Evolutionary conservation across 2,888 invertebrate species (phyloP).

Genomic region (Zonitis immaculata): DNA sequence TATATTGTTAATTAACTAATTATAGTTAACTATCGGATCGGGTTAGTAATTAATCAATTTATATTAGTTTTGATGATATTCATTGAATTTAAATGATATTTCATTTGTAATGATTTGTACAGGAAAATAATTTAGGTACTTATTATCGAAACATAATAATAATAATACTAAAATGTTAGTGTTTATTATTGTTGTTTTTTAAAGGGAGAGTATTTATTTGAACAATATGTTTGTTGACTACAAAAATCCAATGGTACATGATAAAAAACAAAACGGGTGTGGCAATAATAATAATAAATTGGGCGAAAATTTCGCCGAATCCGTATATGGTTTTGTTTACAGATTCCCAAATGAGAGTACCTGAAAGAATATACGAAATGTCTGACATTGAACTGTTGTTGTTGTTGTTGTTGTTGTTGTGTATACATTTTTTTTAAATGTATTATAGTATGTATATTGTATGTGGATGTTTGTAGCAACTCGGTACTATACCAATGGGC

Average conservation of each 20-base stretch:
- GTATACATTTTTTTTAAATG: background rate
- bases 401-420: background rate
- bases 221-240: background rate
- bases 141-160: too few species aligned
- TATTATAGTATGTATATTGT: background rate
- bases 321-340: conserved; percentile 14
- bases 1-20: too few species aligned
- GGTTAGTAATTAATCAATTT: too few species aligned
- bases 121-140: too few species aligned
- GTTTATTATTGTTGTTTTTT: too few species aligned
- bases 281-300: conserved; percentile 4
- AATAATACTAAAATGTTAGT: too few species aligned
- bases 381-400: conserved; percentile 20
- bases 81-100: too few species aligned
- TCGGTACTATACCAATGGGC: conserved; percentile 1
- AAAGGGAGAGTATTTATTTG: too few species aligned
- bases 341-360: conserved; percentile 18
- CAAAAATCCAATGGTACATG: background rate
- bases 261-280: conserved; percentile 6
- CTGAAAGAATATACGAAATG: conserved; percentile 9
- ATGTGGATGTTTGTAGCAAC: background rate
- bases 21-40: too few species aligned
- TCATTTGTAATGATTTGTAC: too few species aligned
- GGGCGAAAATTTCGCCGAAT: conserved; percentile 6
- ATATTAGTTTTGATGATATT: too few species aligned